These are phyloP conservation scores for Corydoras sp. DNA, from an alignment of 2,113 vertebrate genomes.

Conservation along the genomic window DNA sequence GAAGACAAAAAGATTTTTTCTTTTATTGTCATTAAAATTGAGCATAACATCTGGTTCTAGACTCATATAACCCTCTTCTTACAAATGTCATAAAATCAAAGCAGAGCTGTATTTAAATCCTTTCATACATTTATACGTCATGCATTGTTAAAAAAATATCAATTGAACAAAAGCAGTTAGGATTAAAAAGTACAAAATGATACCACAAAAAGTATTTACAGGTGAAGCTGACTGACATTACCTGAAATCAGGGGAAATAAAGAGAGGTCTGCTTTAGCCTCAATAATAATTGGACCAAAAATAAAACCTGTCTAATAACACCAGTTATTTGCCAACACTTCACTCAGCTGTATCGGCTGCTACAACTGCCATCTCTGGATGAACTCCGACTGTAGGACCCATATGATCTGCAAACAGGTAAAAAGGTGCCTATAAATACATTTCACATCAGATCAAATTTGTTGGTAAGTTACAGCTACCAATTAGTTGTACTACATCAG, in stretches of 20 bases:
- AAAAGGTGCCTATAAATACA: not conserved
- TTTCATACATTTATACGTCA: constrained; percentile 27
- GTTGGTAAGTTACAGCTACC: too few relatives aligned
- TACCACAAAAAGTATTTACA: constrained; percentile 44
- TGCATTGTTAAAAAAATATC: constrained; percentile 45
- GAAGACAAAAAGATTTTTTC: too few relatives aligned
- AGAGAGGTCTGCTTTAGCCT: constrained; percentile 1
- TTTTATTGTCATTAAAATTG: too few relatives aligned
- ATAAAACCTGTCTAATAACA: not conserved
- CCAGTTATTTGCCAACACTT: not conserved
- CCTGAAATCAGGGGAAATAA: constrained; percentile 4
- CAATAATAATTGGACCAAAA: not conserved
- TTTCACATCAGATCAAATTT: too few relatives aligned
- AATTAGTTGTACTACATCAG: too few relatives aligned
- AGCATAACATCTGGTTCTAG: too few relatives aligned
- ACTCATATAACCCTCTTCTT: not conserved
- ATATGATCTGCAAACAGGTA: constrained; percentile 67
- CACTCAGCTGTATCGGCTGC: constrained; percentile 88
- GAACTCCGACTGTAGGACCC: constrained; percentile 86
- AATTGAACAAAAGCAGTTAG: constrained; percentile 37
- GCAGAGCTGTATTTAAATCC: constrained; percentile 11
- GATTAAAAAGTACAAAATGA: constrained; percentile 17
- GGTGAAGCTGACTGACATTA: constrained; percentile 17
- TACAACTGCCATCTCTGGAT: constrained; percentile 78
- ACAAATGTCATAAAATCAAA: constrained; percentile 6